Evolutionary conservation across 2,113 vertebrate species (phyloP).

Genomic region (Australoheros scitulus): DNA sequence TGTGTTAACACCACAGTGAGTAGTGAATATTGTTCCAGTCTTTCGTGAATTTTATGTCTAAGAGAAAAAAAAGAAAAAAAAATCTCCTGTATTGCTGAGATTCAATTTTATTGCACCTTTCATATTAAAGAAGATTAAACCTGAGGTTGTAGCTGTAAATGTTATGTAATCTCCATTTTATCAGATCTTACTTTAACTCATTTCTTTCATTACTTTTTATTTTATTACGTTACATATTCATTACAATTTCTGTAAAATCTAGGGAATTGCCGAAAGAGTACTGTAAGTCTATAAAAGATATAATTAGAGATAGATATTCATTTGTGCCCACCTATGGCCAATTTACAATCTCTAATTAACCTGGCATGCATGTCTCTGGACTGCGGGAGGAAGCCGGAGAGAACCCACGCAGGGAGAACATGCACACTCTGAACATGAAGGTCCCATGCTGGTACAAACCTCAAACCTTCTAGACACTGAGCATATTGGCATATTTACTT

Average conservation of each 20-base stretch:
- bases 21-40: too few relatives aligned
- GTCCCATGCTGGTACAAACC: not conserved
- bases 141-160: not conserved
- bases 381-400: not conserved
- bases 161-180: not conserved
- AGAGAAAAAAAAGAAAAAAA: too few relatives aligned
- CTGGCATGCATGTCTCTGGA: not conserved
- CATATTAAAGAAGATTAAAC: not conserved
- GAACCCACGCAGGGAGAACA: not conserved
- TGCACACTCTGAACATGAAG: not conserved
- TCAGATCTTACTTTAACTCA: not conserved
- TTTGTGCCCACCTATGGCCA: not conserved
- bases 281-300: not conserved
- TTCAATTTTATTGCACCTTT: not conserved
- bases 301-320: not conserved
- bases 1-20: too few relatives aligned
- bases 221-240: not conserved
- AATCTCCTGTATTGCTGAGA: not conserved
- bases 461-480: not conserved
- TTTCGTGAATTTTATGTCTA: too few relatives aligned
- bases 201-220: not conserved
- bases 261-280: not conserved
- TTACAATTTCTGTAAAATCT: not conserved
- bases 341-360: conserved; percentile 4
- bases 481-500: not conserved